Evolutionary conservation across 1,140 invertebrate species (phyloP).

Genomic region (Papilio machaon): DNA sequence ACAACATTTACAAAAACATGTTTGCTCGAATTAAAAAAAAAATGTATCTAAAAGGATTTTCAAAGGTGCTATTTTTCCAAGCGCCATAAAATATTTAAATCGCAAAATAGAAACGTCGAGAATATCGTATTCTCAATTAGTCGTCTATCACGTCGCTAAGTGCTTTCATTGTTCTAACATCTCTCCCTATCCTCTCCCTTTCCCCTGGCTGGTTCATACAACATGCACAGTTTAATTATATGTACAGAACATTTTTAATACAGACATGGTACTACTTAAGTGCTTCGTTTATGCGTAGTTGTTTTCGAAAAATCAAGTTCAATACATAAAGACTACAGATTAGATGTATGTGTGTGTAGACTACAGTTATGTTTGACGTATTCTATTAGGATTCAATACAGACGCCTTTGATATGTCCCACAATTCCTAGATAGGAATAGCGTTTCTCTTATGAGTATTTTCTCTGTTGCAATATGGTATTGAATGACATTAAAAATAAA

Average conservation of each 20-base stretch:
- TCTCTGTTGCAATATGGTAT: not conserved
- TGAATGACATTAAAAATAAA: not conserved
- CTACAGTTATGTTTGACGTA: too few relatives aligned
- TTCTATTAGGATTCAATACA: too few relatives aligned
- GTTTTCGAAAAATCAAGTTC: too few relatives aligned
- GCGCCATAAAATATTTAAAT: not conserved
- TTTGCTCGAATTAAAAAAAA: too few relatives aligned
- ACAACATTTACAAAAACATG: too few relatives aligned
- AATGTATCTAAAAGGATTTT: not conserved
- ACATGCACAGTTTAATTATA: not conserved
- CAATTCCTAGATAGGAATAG: too few relatives aligned
- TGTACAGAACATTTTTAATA: not conserved
- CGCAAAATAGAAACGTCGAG: not conserved
- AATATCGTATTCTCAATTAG: not conserved
- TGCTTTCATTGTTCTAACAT: slow-evolving; percentile 22
- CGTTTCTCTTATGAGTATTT: not conserved
- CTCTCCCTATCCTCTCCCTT: not conserved
- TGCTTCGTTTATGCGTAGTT: too few relatives aligned
- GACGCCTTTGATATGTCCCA: too few relatives aligned
- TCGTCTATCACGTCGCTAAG: slow-evolving; percentile 14
- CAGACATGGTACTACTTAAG: too few relatives aligned
- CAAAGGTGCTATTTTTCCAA: not conserved
- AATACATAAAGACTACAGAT: too few relatives aligned
- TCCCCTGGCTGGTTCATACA: not conserved
- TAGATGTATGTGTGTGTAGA: too few relatives aligned